Conservation (phyloP, 2,113 vertebrate species). For the Cyanoderma ruficeps region DNA sequence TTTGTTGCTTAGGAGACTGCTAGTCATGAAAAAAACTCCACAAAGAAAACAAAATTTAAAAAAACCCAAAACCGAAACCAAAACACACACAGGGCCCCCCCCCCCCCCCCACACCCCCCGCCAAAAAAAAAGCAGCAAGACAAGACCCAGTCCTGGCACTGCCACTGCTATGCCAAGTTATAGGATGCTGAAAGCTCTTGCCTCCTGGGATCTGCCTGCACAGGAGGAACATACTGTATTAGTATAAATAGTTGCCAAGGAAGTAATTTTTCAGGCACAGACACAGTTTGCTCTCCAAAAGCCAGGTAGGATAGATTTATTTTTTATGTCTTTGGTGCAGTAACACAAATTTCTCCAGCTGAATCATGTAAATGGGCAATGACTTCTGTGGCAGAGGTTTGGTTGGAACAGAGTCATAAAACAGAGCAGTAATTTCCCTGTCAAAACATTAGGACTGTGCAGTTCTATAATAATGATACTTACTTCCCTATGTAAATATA, state of each 20-base stretch:
- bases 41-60: not conserved
- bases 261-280: not conserved
- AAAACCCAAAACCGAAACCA: not conserved
- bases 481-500: not conserved
- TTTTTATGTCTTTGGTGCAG: not conserved
- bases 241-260: not conserved
- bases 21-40: not conserved
- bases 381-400: not conserved
- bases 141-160: not conserved
- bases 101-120: too few species aligned
- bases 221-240: not conserved
- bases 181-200: not conserved
- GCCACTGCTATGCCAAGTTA: not conserved
- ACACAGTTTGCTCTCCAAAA: not conserved
- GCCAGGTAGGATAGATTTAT: not conserved
- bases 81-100: not conserved
- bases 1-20: slow-evolving; percentile 35
- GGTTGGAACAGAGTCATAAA: not conserved
- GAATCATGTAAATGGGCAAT: not conserved
- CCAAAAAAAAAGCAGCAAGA: not conserved
- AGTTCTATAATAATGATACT: not conserved
- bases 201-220: not conserved
- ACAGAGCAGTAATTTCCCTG: not conserved
- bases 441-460: not conserved
- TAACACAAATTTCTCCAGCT: not conserved